Percentiles rank a stretch among this genome's conserved stretches.
Conservation (phyloP, 2,113 vertebrate species). For the Ploceus nigricollis region DNA sequence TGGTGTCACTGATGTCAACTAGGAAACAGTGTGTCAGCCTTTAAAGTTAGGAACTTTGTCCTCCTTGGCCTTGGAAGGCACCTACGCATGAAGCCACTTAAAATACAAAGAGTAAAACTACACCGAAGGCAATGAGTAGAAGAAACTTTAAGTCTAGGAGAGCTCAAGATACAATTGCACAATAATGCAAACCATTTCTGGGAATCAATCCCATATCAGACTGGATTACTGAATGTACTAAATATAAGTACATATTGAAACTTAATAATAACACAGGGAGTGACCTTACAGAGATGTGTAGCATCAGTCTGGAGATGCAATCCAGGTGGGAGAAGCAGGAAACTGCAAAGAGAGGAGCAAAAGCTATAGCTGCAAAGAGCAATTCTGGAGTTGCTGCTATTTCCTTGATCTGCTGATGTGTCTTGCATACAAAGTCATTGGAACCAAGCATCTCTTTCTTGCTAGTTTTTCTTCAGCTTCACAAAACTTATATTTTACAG, state of each 20-base stretch:
- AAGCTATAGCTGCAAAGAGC: neutral
- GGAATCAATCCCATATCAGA: neutral
- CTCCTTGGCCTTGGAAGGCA: neutral
- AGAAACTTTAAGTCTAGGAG: neutral
- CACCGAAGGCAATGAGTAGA: neutral
- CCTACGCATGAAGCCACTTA: neutral
- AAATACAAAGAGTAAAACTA: neutral
- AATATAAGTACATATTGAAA: conserved; percentile 8
- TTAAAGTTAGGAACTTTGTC: neutral
- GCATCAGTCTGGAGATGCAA: neutral
- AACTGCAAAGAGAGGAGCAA: neutral
- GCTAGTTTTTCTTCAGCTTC: neutral
- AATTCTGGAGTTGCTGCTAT: neutral
- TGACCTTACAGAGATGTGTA: neutral
- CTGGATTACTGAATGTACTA: neutral
- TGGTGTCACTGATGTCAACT: neutral
- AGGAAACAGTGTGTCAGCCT: neutral
- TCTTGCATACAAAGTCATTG: neutral
- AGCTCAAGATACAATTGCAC: neutral
- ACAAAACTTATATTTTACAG: neutral
- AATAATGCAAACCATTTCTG: conserved; percentile 7
- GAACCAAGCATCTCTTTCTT: neutral
- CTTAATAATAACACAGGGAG: neutral
- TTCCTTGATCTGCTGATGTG: neutral
- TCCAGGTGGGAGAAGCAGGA: neutral